Evolutionary conservation across 2,113 vertebrate species (phyloP), one percentile per base, ranked within the genome.

Genomic region (Siniperca chuatsi): DNA sequence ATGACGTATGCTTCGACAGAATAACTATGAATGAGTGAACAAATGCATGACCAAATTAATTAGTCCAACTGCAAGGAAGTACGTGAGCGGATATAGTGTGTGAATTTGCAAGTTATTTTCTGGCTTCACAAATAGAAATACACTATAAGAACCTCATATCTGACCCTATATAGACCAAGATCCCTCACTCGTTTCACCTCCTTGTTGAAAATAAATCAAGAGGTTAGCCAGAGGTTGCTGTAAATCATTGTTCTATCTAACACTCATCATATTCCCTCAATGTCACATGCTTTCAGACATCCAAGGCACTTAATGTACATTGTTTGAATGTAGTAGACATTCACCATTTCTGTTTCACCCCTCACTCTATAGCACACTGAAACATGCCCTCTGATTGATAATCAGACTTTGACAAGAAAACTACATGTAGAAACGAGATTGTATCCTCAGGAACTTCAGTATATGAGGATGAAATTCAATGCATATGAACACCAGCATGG

Each of bases 121-220:
- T 67, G 25, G 50, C 48, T 62, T 69, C 37, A 40, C 46, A n/a
- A 72, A 29, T 66, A 20, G 20, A 84, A 83, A 66, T n/a, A 61
- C 10, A 55, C 40, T 42, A 20, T 50, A 16, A 79, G 44, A 33
- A 37, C 40, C 69, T 87, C 44, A 70, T 72, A 66, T 37, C 20
- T 23, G 71, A 67, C 67, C 48, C 20, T 62, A 40, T 54, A 74
- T 44, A 65, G 40, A 89, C 21, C 8, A 18, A 5, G 11, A 64
- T 37, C 29, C n/a, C 80, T 77, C 76, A 50, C 50, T 48, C 16
- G 2, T 79, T 83, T 82, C 68, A 79, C 52, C 33, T 65, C 66
- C 48, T 78, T 79, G 78, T 89, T 82, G 80, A 90, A 76, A 80
- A 29, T 81, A 81, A 84, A 88, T 84, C 29, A 85, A 42, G 40